Evolutionary conservation across 2,888 invertebrate genomes (phyloP).

Genomic region (Barypeithes pellucidus): DNA sequence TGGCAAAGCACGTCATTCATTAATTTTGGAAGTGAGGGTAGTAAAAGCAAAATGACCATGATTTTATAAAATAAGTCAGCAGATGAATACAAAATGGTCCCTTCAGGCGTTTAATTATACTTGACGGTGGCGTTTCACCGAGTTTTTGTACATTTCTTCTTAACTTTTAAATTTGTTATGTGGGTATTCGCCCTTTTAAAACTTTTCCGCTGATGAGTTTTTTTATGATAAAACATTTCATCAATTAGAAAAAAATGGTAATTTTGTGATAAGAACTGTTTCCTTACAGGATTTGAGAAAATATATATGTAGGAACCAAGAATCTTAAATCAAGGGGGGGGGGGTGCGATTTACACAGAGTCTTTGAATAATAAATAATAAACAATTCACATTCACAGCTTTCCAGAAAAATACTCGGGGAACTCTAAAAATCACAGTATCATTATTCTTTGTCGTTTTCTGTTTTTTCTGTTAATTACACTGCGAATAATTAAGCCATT

Average conservation of each 20-base stretch:
- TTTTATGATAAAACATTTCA: conserved; percentile 12
- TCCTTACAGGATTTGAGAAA: no score
- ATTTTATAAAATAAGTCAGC: conserved; percentile 47
- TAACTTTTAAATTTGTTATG: conserved; percentile 7
- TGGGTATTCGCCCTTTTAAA: neutral
- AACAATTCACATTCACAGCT: no score
- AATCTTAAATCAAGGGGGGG: no score
- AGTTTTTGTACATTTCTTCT: conserved; percentile 29
- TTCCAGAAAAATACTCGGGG: no score
- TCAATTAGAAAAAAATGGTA: no score
- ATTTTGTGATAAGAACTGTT: neutral
- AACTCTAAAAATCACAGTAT: no score
- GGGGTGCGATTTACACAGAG: no score
- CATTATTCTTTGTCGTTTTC: no score
- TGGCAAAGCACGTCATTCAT: conserved; percentile 26
- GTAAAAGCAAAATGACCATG: conserved; percentile 43
- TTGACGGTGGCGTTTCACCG: conserved; percentile 38
- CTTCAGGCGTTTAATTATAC: conserved; percentile 46
- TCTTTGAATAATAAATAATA: no score
- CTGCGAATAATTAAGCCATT: no score
- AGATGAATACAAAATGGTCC: conserved; percentile 40
- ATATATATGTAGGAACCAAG: no score
- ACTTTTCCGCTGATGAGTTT: neutral
- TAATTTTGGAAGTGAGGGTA: conserved; percentile 40
- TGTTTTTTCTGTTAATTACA: no score